phyloP scores from a whole-genome alignment of 2,797 vertebrate species.

The Sphaeramia orbicularis region DNA sequence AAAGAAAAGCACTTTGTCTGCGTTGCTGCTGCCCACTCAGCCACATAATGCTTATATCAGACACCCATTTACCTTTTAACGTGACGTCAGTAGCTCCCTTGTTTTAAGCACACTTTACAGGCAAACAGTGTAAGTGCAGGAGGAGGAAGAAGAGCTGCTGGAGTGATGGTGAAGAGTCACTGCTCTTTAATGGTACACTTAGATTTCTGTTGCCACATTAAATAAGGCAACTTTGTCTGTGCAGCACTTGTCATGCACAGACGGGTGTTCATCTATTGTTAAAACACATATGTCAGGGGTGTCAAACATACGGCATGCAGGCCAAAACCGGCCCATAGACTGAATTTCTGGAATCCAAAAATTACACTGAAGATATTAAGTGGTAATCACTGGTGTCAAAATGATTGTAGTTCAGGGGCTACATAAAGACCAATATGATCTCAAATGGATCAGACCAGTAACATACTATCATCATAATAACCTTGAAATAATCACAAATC shows the following conservation, averaged over 20 bases:
- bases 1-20: constrained; percentile 66
- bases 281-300: no score
- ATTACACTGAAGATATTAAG: no score
- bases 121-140: constrained; percentile 14
- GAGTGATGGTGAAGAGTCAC: constrained; percentile 11
- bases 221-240: neutral
- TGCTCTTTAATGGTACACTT: constrained; percentile 28
- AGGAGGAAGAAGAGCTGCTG: constrained; percentile 24
- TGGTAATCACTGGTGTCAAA: no score
- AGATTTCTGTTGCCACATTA: constrained; percentile 17
- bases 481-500: no score
- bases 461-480: no score
- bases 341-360: no score
- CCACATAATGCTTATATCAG: constrained; percentile 48
- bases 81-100: constrained; percentile 44
- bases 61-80: constrained; percentile 53
- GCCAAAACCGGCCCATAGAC: no score
- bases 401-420: no score
- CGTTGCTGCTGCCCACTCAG: constrained; percentile 45
- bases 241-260: no score
- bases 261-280: neutral
- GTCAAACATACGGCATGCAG: no score
- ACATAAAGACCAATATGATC: no score
- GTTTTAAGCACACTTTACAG: constrained; percentile 36
- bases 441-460: no score